A percentile compares a stretch with the other conserved stretches of the same genome.
phyloP scores from a whole-genome alignment of 2,888 invertebrate genomes.

The Perizoma affinitatum region DNA sequence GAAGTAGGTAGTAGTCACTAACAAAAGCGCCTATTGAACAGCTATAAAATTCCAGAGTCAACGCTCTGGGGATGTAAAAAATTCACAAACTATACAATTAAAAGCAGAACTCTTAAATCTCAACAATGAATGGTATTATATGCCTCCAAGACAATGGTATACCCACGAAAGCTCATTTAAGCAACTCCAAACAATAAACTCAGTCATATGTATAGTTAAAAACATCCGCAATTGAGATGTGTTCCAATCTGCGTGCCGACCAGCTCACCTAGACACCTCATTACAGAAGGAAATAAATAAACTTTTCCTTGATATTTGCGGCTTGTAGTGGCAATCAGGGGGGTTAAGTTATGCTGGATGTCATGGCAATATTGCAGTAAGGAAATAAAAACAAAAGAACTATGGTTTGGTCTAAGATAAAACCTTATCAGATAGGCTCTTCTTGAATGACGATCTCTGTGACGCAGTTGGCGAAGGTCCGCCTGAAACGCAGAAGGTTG shows the following conservation, averaged over 20 bases:
- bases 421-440: neutral
- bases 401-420: conserved; percentile 40
- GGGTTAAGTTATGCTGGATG: conserved; percentile 63
- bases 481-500: no score
- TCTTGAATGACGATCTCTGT: no score
- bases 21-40: no score
- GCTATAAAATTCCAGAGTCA: no score
- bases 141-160: no score
- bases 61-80: no score
- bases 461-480: no score
- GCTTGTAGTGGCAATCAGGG: conserved; percentile 49
- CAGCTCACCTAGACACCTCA: conserved; percentile 51
- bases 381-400: conserved; percentile 64
- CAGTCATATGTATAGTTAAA: conserved; percentile 47
- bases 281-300: conserved; percentile 49
- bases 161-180: conserved; percentile 24
- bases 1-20: no score
- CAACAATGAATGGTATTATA: no score
- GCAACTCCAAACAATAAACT: conserved; percentile 26
- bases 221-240: conserved; percentile 48
- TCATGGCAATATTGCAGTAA: conserved; percentile 66
- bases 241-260: conserved; percentile 44
- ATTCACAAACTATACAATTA: no score
- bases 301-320: conserved; percentile 45
- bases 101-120: no score